phyloP scores from a whole-genome alignment of 2,888 invertebrate genomes.

The Lasioglossum oenotherae region DNA sequence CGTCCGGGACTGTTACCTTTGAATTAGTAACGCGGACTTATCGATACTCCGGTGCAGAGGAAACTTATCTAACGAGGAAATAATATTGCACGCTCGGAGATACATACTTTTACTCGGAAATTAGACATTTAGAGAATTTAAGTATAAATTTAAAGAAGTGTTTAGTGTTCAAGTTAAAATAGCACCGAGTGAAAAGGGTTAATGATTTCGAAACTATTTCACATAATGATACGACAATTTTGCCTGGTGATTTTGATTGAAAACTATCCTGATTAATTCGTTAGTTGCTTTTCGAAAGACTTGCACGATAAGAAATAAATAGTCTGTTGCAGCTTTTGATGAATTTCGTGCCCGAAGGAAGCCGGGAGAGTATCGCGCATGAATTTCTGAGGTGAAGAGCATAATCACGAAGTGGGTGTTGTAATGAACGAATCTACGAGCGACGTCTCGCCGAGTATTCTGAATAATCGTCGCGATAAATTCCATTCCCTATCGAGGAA shows the following conservation, averaged over 20 bases:
- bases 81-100: background rate
- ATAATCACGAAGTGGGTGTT: background rate
- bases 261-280: background rate
- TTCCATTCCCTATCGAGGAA: conserved; percentile 27
- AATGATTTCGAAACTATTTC: too few relatives aligned
- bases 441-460: background rate
- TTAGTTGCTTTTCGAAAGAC: background rate
- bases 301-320: background rate
- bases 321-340: background rate
- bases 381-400: background rate
- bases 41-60: background rate
- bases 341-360: background rate
- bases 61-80: background rate
- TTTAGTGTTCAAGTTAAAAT: too few relatives aligned
- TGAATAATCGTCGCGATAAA: conserved; percentile 37
- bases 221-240: too few relatives aligned
- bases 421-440: background rate
- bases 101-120: too few relatives aligned
- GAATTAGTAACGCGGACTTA: background rate
- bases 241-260: too few relatives aligned
- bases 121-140: too few relatives aligned
- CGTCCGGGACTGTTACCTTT: background rate
- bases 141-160: too few relatives aligned
- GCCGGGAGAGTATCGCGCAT: background rate
- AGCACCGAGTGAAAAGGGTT: too few relatives aligned